These are phyloP conservation scores for Chelmon rostratus DNA, from an alignment of 2,797 vertebrate genomes.

Conservation along the genomic window DNA sequence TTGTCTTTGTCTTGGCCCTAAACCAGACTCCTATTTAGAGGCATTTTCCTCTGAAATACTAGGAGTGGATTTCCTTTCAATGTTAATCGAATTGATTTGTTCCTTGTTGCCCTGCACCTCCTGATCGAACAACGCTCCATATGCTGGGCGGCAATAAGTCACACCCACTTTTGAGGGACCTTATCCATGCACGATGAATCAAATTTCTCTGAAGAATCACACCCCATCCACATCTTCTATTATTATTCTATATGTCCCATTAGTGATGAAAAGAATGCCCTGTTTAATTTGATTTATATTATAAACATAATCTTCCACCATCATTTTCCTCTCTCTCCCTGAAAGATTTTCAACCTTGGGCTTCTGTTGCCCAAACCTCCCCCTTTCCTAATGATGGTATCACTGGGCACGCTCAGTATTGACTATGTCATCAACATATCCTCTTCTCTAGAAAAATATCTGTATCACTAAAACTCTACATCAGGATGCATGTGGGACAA, in stretches of 20 bases:
- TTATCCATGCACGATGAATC: not conserved
- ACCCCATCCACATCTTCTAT: not conserved
- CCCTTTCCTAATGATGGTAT: conserved; percentile 11
- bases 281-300: not conserved
- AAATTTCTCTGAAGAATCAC: not conserved
- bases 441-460: conserved; percentile 33
- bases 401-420: not conserved
- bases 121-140: no score
- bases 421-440: conserved; percentile 44
- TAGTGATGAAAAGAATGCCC: not conserved
- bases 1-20: no score
- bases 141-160: no score
- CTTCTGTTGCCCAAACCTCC: not conserved
- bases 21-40: no score
- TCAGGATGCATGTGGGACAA: not conserved
- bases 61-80: no score
- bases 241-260: not conserved
- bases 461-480: conserved; percentile 9
- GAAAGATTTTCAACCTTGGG: not conserved
- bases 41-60: no score
- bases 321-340: not conserved
- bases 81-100: no score
- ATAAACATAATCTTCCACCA: not conserved
- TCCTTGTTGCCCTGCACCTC: no score
- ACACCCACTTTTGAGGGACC: not conserved